Base-by-base conservation (phyloP, 2,113 vertebrate genomes). In the Brachionichthys hirsutus region DNA sequence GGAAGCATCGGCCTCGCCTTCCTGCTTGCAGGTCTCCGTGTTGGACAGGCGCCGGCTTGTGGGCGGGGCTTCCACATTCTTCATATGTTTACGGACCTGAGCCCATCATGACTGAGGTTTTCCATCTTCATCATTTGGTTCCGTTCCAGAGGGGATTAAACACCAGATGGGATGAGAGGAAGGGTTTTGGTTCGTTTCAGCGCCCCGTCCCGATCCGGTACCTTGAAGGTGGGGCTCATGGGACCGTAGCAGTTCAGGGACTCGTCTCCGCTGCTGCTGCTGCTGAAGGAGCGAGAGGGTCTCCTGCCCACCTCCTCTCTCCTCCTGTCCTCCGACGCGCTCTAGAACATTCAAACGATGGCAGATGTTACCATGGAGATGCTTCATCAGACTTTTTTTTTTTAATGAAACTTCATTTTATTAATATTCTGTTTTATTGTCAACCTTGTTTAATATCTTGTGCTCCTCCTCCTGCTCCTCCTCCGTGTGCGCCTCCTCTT, bases 221-320 rank as follows among this genome's bases (percentile, higher is more conserved):
- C 94, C 89, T 92, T 95, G 62, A 78, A 80, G 0, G 71, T 87
- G 5, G 92, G 92, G 62, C 93, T 94, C 86, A 87, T 86, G 12
- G 92, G 89, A 0, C 89, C 77, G 0, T 90, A 90, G 16, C 78
- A 83, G 65, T 84, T 67, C 16, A 54, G 34, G 2, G 59, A 56
- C 2, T 90, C 89, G 0, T 84, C 68, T 6, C 83, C 78, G 42
- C 90, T 90, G 78, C 70, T 70, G 63, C 50, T 54, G 75, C 68
- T 70, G 64, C 63, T 64, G 8, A 48, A 24, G 20, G 70, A 73
- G 16, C n/a, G 42, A 61, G 53, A 50, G 15, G 9, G 71, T 10
- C 36, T 42, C 8, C 53, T 46, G 56, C 3, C 54, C 13, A 12
- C 14, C 40, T 77, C 77, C 55, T 60, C 54, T 0, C 20, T 30